Base-by-base conservation (phyloP, 2,888 invertebrate species). In the Orthonychiurus folsomi region DNA sequence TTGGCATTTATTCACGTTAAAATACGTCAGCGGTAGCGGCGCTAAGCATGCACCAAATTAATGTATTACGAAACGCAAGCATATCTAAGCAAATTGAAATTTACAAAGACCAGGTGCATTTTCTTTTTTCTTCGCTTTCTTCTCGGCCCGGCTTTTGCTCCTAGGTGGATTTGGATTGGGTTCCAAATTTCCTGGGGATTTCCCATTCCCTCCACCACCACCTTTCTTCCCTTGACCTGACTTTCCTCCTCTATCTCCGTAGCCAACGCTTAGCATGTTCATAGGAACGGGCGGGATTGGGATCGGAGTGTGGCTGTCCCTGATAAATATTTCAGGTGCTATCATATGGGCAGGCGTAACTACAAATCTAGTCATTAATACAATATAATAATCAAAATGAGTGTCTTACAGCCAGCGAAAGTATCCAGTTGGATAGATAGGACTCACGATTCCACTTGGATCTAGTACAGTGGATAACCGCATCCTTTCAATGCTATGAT, bases 401-500 rank as follows among this genome's bases (percentile, higher is more conserved):
- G 59, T 52, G 37, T 28, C 71, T 64, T 69, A 75, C 74, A 70
- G 66, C 69, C 72, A 75, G 50, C 70, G 68, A 59, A 73, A 66
- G 23, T 71, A 70, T 50, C 73, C 73, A 18, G 72, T 69, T 23
- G 73, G 71, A 25, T 70, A 73, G 52, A 74, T 65, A 3, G 73
- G 72, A n/a, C 72, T 72, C 53, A 69, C 60, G 23, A 70, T 64
- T n/a, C 71, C 69, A 63, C 64, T 68, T 24, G 66, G 64, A 25
- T 72, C 73, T 25, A 70, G 61, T 18, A 71, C 68, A 63, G 65
- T 64, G 18, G 64, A 63, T 47, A 72, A 64, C 57, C 69, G 66
- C 66, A 75, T 66, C 55, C 74, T 68, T 56, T 74, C 74, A 62
- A 75, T 67, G 20, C 73, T 72, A 37, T 71, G 62, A 66, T 74